A percentile compares a stretch with the other conserved stretches of the same genome.
Evolutionary conservation across 2,113 vertebrate species (phyloP).

Genomic region (Ailuropoda melanoleuca): DNA sequence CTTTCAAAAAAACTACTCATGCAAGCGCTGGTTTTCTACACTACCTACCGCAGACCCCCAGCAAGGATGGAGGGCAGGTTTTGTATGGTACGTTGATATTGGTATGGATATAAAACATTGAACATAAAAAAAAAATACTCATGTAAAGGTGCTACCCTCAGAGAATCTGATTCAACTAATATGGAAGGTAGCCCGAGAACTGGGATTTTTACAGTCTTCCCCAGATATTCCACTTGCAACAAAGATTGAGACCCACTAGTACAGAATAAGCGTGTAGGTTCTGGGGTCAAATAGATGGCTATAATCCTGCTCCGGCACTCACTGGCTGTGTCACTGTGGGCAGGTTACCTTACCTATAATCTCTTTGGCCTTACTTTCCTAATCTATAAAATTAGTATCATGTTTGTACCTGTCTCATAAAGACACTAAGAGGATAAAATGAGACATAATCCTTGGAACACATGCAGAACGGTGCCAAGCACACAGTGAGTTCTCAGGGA

Average conservation of each 20-base stretch:
- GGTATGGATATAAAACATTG: slow-evolving; percentile 27
- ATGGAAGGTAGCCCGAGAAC: not conserved
- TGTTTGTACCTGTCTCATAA: not conserved
- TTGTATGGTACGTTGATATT: slow-evolving; percentile 65
- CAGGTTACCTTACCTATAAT: not conserved
- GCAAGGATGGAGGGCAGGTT: not conserved
- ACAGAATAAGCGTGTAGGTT: not conserved
- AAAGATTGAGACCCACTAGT: not conserved
- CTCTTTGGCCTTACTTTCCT: not conserved
- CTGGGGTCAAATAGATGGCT: not conserved
- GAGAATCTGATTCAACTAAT: not conserved
- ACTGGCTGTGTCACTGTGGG: no score
- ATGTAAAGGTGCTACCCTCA: not conserved
- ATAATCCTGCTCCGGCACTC: not conserved
- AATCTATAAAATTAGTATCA: not conserved
- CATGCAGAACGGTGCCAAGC: no score
- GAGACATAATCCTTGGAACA: not conserved
- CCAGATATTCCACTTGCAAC: not conserved
- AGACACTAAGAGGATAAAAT: not conserved
- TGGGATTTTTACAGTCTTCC: not conserved
- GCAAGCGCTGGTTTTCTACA: slow-evolving; percentile 16
- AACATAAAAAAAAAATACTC: not conserved
- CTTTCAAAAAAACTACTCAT: not conserved
- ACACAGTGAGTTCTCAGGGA: not conserved
- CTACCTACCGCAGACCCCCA: not conserved